Conservation (phyloP, 2,888 invertebrate species). For the Drosophila affinis region DNA sequence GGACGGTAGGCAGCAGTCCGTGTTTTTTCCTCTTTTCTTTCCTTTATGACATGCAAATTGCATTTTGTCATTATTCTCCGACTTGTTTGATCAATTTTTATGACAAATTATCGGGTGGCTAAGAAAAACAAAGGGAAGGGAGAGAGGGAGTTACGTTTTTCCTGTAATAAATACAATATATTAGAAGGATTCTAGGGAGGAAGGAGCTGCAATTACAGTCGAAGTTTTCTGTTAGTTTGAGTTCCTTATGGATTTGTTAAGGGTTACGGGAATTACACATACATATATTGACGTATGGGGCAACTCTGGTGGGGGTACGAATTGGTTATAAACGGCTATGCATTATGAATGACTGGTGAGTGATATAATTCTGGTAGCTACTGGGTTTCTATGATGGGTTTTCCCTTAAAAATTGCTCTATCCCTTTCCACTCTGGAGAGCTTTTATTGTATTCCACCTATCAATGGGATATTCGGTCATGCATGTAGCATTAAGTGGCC, state of each 20-base stretch:
- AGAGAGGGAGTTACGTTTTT: background rate
- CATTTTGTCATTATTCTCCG: slow-evolving; percentile 64
- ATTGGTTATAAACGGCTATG: background rate
- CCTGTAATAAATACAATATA: slow-evolving; percentile 1
- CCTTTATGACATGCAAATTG: slow-evolving; percentile 74
- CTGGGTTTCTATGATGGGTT: too few relatives aligned
- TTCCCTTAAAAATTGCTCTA: background rate
- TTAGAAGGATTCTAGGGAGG: background rate
- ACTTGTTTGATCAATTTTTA: slow-evolving; percentile 80
- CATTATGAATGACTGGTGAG: background rate
- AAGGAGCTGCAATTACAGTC: background rate
- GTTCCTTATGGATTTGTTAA: background rate
- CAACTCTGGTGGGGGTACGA: background rate
- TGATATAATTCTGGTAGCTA: too few relatives aligned
- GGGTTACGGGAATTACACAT: background rate
- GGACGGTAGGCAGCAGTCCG: background rate
- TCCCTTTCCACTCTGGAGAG: background rate
- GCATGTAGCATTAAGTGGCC: slow-evolving; percentile 18
- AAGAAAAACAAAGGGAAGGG: slow-evolving; percentile 25
- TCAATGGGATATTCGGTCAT: slow-evolving; percentile 16
- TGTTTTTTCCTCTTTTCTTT: background rate
- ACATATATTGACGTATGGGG: background rate
- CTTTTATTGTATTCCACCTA: background rate
- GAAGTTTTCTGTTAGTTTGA: background rate
- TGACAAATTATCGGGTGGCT: slow-evolving; percentile 65